Conservation (phyloP, 2,888 invertebrate genomes). For the Drosophila paucipuncta region DNA sequence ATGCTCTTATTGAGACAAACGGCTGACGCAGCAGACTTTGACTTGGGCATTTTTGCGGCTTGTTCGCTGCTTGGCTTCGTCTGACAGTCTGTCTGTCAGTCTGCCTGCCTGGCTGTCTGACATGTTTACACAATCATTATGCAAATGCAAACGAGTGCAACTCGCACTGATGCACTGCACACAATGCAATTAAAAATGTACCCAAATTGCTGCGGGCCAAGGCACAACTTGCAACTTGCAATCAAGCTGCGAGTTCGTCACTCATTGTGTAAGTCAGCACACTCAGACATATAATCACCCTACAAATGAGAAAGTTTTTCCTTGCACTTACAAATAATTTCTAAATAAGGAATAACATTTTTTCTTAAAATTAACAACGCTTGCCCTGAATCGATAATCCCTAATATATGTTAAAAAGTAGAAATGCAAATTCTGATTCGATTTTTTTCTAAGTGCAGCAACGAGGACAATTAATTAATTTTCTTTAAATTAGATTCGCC, state of each 20-base stretch:
- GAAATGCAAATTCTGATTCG: not conserved
- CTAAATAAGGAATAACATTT: too few relatives aligned
- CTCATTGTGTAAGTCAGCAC: conserved; percentile 18
- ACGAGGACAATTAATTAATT: conserved; percentile 70
- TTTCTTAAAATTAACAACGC: too few relatives aligned
- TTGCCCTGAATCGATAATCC: too few relatives aligned
- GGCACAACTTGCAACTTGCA: conserved; percentile 2
- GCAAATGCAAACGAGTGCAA: conserved; percentile 66
- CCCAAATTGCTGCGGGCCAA: conserved; percentile 47
- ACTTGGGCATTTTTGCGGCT: conserved; percentile 3
- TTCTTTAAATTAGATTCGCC: conserved; percentile 69
- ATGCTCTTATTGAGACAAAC: conserved; percentile 71
- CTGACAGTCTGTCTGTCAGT: not conserved
- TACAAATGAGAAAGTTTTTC: not conserved
- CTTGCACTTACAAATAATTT: too few relatives aligned
- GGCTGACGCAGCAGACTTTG: conserved; percentile 46
- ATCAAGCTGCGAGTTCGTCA: conserved; percentile 14
- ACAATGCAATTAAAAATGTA: conserved; percentile 71
- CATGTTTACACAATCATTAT: conserved; percentile 56
- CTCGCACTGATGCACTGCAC: conserved; percentile 9
- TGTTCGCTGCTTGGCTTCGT: conserved; percentile 6
- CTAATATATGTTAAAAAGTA: too few relatives aligned
- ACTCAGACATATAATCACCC: not conserved
- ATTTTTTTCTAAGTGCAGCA: not conserved
- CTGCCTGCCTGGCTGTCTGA: not conserved